These are phyloP conservation scores for Steinernema hermaphroditum DNA, from an alignment of 2,888 invertebrate species.

Conservation along the genomic window DNA sequence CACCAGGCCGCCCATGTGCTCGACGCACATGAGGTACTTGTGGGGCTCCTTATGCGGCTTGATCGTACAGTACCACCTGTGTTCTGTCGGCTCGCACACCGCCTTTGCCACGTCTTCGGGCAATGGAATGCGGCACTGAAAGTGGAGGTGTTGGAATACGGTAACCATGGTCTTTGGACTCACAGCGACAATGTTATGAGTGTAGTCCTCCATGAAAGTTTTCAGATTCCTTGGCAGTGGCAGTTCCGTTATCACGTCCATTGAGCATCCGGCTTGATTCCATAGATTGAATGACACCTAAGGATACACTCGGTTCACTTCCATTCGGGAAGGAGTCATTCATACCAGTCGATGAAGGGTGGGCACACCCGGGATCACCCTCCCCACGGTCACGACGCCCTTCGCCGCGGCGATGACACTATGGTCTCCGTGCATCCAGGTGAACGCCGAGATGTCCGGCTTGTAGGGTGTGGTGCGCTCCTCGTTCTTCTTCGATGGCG, in stretches of 20 bases:
- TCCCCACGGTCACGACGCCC: constrained; percentile 76
- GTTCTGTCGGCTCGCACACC: constrained; percentile 86
- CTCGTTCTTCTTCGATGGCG: constrained; percentile 14
- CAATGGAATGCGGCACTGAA: constrained; percentile 90
- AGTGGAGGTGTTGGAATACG: constrained; percentile 18
- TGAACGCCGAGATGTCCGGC: constrained; percentile 78
- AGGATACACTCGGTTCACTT: not conserved
- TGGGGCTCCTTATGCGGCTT: constrained; percentile 66
- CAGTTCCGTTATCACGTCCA: constrained; percentile 7
- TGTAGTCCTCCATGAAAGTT: constrained; percentile 20
- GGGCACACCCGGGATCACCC: constrained; percentile 81
- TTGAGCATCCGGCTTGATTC: constrained; percentile 24
- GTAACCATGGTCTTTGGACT: not conserved
- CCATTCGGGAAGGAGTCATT: constrained; percentile 3
- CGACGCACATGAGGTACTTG: constrained; percentile 76
- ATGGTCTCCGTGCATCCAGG: constrained; percentile 97
- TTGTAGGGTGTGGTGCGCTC: constrained; percentile 27
- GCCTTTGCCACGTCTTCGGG: constrained; percentile 84
- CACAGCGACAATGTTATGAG: constrained; percentile 18
- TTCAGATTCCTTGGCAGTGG: constrained; percentile 17
- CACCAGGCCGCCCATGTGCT: constrained; percentile 92
- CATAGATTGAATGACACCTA: not conserved
- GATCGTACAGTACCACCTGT: constrained; percentile 95
- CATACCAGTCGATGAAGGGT: constrained; percentile 78
- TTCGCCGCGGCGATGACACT: constrained; percentile 85